phyloP scores from a whole-genome alignment of 1,140 invertebrate genomes.

The Anadara kagoshimensis region DNA sequence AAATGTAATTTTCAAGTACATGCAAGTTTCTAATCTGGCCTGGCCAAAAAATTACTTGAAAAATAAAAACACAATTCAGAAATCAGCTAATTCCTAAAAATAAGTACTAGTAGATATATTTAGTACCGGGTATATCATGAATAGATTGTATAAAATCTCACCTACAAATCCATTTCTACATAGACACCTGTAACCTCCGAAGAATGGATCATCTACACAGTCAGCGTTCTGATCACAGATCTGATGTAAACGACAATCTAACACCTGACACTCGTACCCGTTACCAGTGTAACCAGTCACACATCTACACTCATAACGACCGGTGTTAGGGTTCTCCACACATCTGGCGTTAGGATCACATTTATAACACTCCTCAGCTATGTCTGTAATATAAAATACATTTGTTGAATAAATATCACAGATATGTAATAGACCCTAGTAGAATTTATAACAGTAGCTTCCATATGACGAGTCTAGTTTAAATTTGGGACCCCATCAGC shows the following conservation, averaged over 20 bases:
- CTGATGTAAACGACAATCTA: constrained; percentile 81
- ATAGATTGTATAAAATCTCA: constrained; percentile 15
- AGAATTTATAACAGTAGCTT: no score
- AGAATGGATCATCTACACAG: constrained; percentile 81
- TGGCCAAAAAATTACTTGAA: no score
- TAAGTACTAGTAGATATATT: no score
- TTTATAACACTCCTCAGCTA: constrained; percentile 47
- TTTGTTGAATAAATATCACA: no score
- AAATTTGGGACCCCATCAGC: no score
- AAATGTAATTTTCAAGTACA: no score
- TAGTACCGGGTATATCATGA: no score
- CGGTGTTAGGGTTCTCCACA: constrained; percentile 36
- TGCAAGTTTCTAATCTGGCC: no score
- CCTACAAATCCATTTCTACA: constrained; percentile 84
- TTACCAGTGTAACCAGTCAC: constrained; percentile 51
- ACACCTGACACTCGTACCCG: constrained; percentile 35
- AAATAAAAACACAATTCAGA: no score
- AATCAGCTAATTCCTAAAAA: no score
- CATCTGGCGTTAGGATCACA: constrained; percentile 61
- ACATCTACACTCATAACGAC: constrained; percentile 52
- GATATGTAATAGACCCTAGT: no score
- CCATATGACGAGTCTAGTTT: no score
- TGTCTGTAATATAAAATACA: constrained; percentile 20
- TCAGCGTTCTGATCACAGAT: constrained; percentile 89
- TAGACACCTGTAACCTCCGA: constrained; percentile 81